A percentile compares a stretch with the other conserved stretches of the same genome.
phyloP scores from a whole-genome alignment of 2,113 vertebrate genomes.

The Daubentonia madagascariensis region DNA sequence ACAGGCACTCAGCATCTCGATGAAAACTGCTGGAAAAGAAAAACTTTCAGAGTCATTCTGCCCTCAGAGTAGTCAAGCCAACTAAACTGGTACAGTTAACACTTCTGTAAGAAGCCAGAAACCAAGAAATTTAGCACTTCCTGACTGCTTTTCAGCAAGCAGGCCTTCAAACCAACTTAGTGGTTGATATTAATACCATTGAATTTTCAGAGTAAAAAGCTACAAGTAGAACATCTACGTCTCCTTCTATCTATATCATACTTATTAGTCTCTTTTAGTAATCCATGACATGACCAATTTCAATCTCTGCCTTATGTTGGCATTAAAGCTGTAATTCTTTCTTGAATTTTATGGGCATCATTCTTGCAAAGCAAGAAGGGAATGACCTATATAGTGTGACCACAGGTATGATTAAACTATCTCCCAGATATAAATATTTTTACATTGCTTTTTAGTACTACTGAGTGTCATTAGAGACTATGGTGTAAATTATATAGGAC shows the following conservation, averaged over 20 bases:
- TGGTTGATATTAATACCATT: conserved; percentile 3
- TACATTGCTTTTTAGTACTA: background rate
- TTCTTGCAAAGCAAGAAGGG: background rate
- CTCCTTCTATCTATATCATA: background rate
- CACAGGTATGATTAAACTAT: background rate
- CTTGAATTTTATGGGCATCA: background rate
- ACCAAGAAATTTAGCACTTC: conserved; percentile 47
- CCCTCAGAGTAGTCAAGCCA: conserved; percentile 34
- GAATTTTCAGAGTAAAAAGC: conserved; percentile 33
- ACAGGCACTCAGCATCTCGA: conserved; percentile 54
- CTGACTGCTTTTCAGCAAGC: conserved; percentile 47
- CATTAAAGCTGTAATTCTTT: background rate
- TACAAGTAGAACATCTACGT: background rate
- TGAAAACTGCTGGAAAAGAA: conserved; percentile 67
- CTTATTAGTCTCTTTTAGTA: background rate
- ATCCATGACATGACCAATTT: background rate
- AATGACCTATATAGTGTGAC: background rate
- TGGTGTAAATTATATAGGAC: background rate
- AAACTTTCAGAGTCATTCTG: conserved; percentile 52
- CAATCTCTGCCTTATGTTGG: background rate
- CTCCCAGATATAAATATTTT: background rate
- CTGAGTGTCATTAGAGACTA: background rate
- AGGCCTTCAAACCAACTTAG: conserved; percentile 40
- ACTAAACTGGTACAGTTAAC: conserved; percentile 57
- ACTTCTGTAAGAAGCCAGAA: conserved; percentile 13